Conservation (phyloP, 2,888 invertebrate species). For the Rhopalosiphum nymphaeae region DNA sequence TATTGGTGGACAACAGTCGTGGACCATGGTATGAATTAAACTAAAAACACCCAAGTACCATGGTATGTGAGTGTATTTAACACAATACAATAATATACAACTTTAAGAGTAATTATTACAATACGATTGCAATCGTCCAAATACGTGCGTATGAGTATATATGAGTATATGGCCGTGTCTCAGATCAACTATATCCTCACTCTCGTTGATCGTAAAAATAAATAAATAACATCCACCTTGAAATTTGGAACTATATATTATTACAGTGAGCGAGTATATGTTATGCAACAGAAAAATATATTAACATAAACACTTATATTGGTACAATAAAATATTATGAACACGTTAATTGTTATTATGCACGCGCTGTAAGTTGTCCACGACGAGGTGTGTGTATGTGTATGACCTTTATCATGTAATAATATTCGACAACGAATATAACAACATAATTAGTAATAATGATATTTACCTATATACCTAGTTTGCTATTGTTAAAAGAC, state of each 20-base stretch:
- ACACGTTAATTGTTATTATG: no score
- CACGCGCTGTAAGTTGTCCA: neutral
- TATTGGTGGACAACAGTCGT: neutral
- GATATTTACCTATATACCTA: neutral
- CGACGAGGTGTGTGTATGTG: neutral
- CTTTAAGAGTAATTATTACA: neutral
- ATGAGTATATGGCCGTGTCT: neutral
- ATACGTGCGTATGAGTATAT: neutral
- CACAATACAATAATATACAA: neutral
- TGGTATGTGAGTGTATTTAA: neutral
- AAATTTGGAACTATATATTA: neutral
- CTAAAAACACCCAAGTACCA: neutral
- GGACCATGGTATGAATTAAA: neutral
- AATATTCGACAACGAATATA: neutral
- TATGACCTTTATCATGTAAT: neutral
- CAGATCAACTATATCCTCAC: neutral
- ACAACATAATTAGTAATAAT: neutral
- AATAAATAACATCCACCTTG: conserved; percentile 10
- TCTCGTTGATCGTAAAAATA: neutral
- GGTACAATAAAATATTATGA: neutral
- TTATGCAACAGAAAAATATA: neutral
- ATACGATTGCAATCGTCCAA: neutral
- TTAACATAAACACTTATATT: neutral
- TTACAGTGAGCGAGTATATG: neutral
- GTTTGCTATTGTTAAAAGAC: neutral